These are phyloP conservation scores for Anguilla pacifica DNA, from an alignment of 2,797 vertebrate species.

Conservation along the genomic window DNA sequence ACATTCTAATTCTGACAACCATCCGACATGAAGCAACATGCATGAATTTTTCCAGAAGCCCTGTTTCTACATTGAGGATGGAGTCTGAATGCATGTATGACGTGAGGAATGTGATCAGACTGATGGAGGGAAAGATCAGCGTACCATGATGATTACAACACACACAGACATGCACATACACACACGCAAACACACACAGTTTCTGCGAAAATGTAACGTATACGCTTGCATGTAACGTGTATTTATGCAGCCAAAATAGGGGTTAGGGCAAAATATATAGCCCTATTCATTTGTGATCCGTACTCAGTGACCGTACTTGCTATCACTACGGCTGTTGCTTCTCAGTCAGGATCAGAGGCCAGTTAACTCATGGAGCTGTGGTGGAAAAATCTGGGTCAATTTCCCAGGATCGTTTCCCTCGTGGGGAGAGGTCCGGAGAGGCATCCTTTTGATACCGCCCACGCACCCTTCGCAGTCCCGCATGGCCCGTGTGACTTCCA, in stretches of 20 bases:
- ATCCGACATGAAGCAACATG: not conserved
- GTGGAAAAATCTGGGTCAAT: conserved; percentile 12
- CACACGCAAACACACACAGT: not conserved
- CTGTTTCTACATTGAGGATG: not conserved
- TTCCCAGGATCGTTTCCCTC: not conserved
- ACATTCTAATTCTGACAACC: not conserved
- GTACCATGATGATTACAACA: not conserved
- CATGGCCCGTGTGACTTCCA: not conserved
- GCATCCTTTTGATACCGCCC: not conserved
- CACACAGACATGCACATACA: conserved; percentile 15
- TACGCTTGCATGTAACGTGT: no score
- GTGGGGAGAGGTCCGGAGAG: not conserved
- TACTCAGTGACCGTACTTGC: not conserved
- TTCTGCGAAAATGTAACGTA: not conserved
- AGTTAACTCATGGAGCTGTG: not conserved
- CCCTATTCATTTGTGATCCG: not conserved
- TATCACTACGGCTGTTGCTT: not conserved
- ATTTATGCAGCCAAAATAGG: no score
- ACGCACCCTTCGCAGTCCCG: not conserved
- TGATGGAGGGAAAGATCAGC: not conserved
- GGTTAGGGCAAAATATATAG: not conserved
- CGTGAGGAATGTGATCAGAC: not conserved
- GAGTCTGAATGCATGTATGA: not conserved
- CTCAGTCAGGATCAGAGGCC: not conserved
- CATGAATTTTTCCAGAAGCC: not conserved